phyloP scores from a whole-genome alignment of 2,797 vertebrate genomes.

The Brachyrhaphis roseni region DNA sequence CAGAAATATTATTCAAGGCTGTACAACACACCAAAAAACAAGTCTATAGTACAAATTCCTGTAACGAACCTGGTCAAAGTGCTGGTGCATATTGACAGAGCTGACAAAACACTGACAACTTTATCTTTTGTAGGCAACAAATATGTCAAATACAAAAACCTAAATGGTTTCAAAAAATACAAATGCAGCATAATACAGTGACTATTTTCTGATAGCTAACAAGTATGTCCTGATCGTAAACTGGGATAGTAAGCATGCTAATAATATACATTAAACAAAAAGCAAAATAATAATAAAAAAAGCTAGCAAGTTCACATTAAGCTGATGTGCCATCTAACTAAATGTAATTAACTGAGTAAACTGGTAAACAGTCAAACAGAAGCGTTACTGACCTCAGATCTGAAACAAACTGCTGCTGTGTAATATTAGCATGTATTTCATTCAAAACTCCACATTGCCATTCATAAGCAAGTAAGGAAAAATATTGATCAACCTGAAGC shows the following conservation, averaged over 20 bases:
- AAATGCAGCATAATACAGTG: conserved; percentile 4
- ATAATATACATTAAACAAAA: neutral
- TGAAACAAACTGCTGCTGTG: neutral
- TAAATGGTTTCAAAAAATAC: neutral
- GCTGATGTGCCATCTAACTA: neutral
- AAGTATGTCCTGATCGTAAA: conserved; percentile 1
- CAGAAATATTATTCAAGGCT: conserved; percentile 27
- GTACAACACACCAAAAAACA: conserved; percentile 32
- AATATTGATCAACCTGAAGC: neutral
- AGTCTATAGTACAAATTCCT: conserved; percentile 46
- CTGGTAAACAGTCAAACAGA: neutral
- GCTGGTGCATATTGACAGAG: conserved; percentile 73
- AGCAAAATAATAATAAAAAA: neutral
- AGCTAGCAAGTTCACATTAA: neutral
- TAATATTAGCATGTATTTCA: neutral
- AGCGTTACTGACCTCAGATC: neutral
- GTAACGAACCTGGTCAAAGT: conserved; percentile 72
- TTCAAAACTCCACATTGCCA: neutral
- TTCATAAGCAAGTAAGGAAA: neutral
- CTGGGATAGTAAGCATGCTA: neutral
- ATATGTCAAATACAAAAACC: conserved; percentile 1
- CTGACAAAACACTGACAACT: conserved; percentile 34
- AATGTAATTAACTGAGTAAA: neutral
- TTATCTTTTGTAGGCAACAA: conserved; percentile 41
- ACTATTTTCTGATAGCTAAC: neutral